Percentiles rank a stretch among this genome's conserved stretches.
Evolutionary conservation across 37 sponge, comb jelly and placozoan species (phyloP).

Genomic region (Crambe crambe): DNA sequence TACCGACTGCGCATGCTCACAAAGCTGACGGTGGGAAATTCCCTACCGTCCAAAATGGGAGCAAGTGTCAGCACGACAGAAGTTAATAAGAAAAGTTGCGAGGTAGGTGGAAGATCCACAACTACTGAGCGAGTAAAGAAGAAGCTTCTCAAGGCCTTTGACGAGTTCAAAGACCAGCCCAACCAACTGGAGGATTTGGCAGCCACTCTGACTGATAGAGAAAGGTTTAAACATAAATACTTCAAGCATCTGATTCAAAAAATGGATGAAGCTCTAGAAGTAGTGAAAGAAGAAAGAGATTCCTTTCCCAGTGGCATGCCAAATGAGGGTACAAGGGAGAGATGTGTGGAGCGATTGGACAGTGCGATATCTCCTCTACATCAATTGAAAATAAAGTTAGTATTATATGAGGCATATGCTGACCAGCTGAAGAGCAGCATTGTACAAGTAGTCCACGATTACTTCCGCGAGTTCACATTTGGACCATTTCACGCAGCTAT

Average conservation of each 20-base stretch:
- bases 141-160: background rate
- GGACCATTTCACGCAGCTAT: too few species aligned
- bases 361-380: background rate
- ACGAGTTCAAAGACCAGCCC: background rate
- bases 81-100: too few species aligned
- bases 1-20: too few species aligned
- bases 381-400: background rate
- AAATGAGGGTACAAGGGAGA: background rate
- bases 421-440: too few species aligned
- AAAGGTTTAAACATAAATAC: background rate
- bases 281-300: background rate
- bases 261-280: background rate
- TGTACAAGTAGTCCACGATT: too few species aligned
- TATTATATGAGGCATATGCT: background rate
- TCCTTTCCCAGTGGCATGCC: background rate
- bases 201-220: background rate
- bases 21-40: too few species aligned
- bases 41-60: too few species aligned
- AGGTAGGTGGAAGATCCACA: too few species aligned
- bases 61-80: too few species aligned
- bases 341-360: background rate
- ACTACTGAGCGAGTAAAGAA: background rate
- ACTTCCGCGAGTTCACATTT: too few species aligned
- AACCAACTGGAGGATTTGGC: background rate
- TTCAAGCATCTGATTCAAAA: conserved; percentile 5